Evolutionary conservation across 2,888 invertebrate genomes (phyloP), one percentile per base, ranked within the genome.

Genomic region (Nemoura dubitans): DNA sequence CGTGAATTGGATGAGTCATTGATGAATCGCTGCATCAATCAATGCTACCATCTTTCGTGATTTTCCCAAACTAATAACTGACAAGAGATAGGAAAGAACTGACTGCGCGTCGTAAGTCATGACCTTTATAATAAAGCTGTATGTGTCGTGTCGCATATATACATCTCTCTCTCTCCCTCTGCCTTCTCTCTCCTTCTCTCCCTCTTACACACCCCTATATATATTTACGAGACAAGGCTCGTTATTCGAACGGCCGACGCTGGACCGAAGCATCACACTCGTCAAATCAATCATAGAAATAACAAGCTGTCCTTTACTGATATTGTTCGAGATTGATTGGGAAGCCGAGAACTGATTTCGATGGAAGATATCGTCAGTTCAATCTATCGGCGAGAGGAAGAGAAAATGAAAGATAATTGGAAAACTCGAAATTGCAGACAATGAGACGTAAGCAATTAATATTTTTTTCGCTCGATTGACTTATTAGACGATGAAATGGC

Each of bases 271-370:
- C 59, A 59, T 26, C 28, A 78, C 26, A n/a, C 83, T 83, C 42
- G 83, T 83, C 83, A 42, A 42, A 83, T 83, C 83, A 83, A 83
- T 83, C 83, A 83, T 83, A 83, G 36, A 83, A 83, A 36, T 83
- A 83, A 83, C 83, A 83, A 83, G 83, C 83, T 83, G 83, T 83
- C 83, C 42, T 42, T 42, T 42, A 83, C 83, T 30, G 83, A 83
- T 83, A 83, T 42, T 26, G 42, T 36, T 21, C n/a, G 36, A 83
- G 83, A 83, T 83, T 83, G 83, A 83, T 83, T 83, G 83, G 42
- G 83, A n/a, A 2, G 26, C 16, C 3, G 59, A 16, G 16, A 59
- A 59, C 59, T 59, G 59, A 59, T 59, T 59, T 59, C 59, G 59
- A 3, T 59, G 59, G 59, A 21, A 59, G n/a, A 59, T 59, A 59